Conservation (phyloP, 2,113 vertebrate species). For the Etheostoma cragini region DNA sequence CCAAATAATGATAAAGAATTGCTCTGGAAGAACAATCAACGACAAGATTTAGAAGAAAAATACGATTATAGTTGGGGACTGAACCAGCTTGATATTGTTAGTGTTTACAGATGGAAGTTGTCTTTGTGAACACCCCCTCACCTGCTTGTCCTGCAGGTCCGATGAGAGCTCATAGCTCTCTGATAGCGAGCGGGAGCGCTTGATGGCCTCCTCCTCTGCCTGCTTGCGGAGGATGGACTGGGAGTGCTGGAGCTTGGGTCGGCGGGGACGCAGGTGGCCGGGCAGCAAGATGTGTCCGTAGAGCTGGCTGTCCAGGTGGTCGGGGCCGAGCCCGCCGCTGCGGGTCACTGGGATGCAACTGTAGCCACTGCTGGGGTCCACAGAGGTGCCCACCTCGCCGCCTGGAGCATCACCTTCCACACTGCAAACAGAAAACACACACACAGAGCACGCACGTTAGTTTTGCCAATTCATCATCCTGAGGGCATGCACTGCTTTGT, state of each 20-base stretch:
- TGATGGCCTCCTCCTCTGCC: constrained; percentile 97
- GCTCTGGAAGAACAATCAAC: background rate
- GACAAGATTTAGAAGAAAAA: background rate
- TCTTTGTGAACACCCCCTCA: constrained; percentile 78
- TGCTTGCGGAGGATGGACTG: constrained; percentile 96
- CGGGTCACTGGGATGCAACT: constrained; percentile 88
- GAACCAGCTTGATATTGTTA: background rate
- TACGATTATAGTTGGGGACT: background rate
- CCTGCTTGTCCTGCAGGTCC: constrained; percentile 99
- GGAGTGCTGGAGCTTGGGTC: constrained; percentile 95
- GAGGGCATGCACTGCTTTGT: constrained; percentile 15
- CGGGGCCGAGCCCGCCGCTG: constrained; percentile 85
- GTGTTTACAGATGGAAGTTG: background rate
- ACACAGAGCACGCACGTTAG: constrained; percentile 25
- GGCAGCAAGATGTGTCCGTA: constrained; percentile 87
- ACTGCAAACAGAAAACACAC: constrained; percentile 76
- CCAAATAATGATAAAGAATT: constrained; percentile 19
- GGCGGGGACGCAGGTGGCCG: constrained; percentile 87
- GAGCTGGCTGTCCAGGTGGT: constrained; percentile 87
- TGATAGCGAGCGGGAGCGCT: constrained; percentile 94
- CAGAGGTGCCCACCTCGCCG: constrained; percentile 87
- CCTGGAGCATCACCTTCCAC: constrained; percentile 94
- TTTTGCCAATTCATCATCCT: constrained; percentile 44
- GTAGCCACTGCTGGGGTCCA: constrained; percentile 88
- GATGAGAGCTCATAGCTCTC: constrained; percentile 99